A percentile compares a stretch with the other conserved stretches of the same genome.
Conservation (phyloP, 2,888 invertebrate genomes). For the Chrysodeixis includens region DNA sequence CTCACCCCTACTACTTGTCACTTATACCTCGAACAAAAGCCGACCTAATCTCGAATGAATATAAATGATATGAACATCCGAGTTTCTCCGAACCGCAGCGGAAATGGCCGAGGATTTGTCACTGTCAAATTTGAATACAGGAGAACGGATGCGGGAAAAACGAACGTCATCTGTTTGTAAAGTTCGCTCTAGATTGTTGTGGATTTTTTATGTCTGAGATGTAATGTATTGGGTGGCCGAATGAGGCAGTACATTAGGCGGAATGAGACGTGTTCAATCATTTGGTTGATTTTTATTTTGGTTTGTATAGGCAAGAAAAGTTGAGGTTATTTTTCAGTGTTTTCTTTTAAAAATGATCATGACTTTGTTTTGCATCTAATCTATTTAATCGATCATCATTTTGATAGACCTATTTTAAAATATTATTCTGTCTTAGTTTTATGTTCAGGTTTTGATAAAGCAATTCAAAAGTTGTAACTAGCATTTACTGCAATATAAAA, state of each 20-base stretch:
- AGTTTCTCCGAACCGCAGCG: slow-evolving; percentile 78
- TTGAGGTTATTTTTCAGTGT: not conserved
- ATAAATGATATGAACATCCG: slow-evolving; percentile 86
- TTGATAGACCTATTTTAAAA: too few relatives aligned
- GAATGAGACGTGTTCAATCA: slow-evolving; percentile 5
- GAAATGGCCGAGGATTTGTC: slow-evolving; percentile 87
- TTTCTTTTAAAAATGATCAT: not conserved
- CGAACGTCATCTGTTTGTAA: slow-evolving; percentile 83
- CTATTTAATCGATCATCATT: too few relatives aligned
- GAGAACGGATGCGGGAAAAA: slow-evolving; percentile 83
- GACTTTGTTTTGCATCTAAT: too few relatives aligned
- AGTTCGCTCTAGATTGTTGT: slow-evolving; percentile 50
- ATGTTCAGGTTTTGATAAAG: too few relatives aligned
- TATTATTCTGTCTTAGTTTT: too few relatives aligned
- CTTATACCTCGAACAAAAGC: slow-evolving; percentile 74
- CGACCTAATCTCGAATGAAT: slow-evolving; percentile 80
- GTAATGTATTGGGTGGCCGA: not conserved
- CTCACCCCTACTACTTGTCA: slow-evolving; percentile 72
- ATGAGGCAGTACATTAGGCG: slow-evolving; percentile 1
- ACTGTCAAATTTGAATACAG: slow-evolving; percentile 87
- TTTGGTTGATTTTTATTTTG: not conserved
- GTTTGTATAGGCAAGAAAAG: not conserved
- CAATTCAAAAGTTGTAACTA: too few relatives aligned
- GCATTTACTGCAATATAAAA: too few relatives aligned
- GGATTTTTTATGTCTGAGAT: slow-evolving; percentile 29